Evolutionary conservation across 1,140 invertebrate species (phyloP).

Genomic region (Coptotermes formosanus): DNA sequence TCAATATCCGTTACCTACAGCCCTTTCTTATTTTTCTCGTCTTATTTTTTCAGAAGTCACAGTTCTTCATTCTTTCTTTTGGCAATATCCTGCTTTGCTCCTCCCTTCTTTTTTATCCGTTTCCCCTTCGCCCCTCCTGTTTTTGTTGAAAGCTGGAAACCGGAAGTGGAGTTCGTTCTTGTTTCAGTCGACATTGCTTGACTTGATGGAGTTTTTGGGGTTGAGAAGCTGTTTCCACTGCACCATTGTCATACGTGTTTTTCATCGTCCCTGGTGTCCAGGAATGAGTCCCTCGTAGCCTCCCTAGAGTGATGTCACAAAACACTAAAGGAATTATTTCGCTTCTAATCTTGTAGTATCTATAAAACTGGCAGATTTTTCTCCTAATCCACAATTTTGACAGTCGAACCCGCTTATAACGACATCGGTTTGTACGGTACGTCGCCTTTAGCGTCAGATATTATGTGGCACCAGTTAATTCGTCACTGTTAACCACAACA

Average conservation of each 20-base stretch:
- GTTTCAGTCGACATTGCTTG: not conserved
- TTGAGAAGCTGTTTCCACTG: not conserved
- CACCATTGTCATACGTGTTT: not conserved
- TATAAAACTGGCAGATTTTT: too few species aligned
- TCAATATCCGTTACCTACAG: not conserved
- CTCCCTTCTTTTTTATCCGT: not conserved
- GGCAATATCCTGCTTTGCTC: not conserved
- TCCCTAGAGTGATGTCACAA: not conserved
- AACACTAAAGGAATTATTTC: not conserved
- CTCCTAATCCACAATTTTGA: too few species aligned
- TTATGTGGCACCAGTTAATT: too few species aligned
- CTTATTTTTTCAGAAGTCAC: not conserved
- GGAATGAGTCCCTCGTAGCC: not conserved
- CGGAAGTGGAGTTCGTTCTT: not conserved
- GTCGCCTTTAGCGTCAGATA: too few species aligned
- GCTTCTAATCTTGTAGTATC: too few species aligned
- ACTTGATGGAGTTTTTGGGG: not conserved
- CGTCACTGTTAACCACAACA: too few species aligned
- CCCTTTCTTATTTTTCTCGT: not conserved
- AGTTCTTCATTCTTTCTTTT: constrained; percentile 4
- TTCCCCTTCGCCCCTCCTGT: not conserved
- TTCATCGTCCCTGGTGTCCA: not conserved
- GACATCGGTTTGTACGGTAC: too few species aligned
- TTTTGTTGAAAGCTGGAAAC: not conserved
- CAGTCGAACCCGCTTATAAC: too few species aligned